Conservation (phyloP, 1,140 invertebrate genomes). For the Dendrolimus punctatus region DNA sequence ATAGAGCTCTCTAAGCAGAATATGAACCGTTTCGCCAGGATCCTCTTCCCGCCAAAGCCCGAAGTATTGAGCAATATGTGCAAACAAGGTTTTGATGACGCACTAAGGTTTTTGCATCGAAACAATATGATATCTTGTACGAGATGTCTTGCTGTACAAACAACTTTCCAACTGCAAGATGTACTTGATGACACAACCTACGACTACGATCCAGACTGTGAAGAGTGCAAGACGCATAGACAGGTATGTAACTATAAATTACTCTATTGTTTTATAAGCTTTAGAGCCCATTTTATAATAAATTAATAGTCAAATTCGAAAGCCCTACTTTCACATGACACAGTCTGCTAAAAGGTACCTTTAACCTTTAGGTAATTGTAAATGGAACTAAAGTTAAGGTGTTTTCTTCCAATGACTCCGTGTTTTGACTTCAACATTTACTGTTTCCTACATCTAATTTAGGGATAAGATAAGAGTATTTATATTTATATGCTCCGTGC, state of each 20-base stretch:
- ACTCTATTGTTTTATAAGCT: no score
- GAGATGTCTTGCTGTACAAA: constrained; percentile 86
- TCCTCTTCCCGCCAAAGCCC: constrained; percentile 95
- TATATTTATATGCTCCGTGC: no score
- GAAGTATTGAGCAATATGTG: constrained; percentile 96
- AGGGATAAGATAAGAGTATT: no score
- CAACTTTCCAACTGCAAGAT: constrained; percentile 85
- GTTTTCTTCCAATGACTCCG: no score
- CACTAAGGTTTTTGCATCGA: constrained; percentile 91
- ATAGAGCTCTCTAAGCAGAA: constrained; percentile 95
- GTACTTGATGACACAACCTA: constrained; percentile 77
- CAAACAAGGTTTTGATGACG: constrained; percentile 98
- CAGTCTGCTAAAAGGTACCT: no score
- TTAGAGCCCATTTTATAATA: no score
- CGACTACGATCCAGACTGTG: constrained; percentile 87
- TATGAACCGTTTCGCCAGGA: constrained; percentile 91
- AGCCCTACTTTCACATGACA: no score
- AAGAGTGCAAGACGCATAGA: constrained; percentile 87
- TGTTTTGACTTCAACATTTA: no score
- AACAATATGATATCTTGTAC: constrained; percentile 93
- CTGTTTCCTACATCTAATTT: no score
- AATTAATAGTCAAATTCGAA: no score
- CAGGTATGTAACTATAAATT: constrained; percentile 72
- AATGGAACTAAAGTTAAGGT: no score
- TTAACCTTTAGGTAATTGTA: no score